These are phyloP conservation scores for Drosophila prolongata DNA, from an alignment of 2,888 invertebrate genomes.

Conservation along the genomic window DNA sequence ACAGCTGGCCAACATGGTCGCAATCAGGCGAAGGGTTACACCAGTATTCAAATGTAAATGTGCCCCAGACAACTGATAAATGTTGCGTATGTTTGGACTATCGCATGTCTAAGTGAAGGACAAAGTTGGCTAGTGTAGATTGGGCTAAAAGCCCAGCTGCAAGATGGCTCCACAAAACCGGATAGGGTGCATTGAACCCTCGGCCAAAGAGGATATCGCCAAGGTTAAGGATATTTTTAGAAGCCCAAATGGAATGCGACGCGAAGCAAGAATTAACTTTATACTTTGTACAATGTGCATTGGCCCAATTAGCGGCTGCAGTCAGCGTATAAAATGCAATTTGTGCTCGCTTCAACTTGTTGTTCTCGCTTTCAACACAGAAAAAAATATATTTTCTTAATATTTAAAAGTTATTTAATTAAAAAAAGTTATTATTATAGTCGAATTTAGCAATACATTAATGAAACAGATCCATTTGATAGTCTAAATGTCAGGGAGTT, in stretches of 20 bases:
- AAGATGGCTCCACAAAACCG: slow-evolving; percentile 24
- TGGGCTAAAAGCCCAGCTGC: not conserved
- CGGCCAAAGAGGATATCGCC: slow-evolving; percentile 17
- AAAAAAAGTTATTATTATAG: no score
- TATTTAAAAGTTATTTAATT: not conserved
- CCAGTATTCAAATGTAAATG: slow-evolving; percentile 6
- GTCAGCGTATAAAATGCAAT: slow-evolving; percentile 42
- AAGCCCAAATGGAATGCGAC: slow-evolving; percentile 29
- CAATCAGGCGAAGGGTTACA: slow-evolving; percentile 13
- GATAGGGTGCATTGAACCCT: slow-evolving; percentile 57
- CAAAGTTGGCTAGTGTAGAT: slow-evolving; percentile 7
- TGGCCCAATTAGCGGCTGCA: slow-evolving; percentile 68
- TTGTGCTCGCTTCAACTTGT: slow-evolving; percentile 20
- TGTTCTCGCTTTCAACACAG: slow-evolving; percentile 14
- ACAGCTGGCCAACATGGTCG: slow-evolving; percentile 6
- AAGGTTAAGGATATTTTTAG: slow-evolving; percentile 74
- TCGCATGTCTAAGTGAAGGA: slow-evolving; percentile 12
- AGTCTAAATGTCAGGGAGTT: not conserved
- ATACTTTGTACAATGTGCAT: slow-evolving; percentile 41
- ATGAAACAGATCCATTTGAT: no score
- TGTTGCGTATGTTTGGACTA: not conserved
- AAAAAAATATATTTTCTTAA: not conserved
- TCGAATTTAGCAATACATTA: no score
- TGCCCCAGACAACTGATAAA: not conserved
- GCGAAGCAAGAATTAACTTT: slow-evolving; percentile 29